A percentile compares a stretch with the other conserved stretches of the same genome.
phyloP scores from a whole-genome alignment of 2,797 vertebrate genomes.

The Notamacropus eugenii region DNA sequence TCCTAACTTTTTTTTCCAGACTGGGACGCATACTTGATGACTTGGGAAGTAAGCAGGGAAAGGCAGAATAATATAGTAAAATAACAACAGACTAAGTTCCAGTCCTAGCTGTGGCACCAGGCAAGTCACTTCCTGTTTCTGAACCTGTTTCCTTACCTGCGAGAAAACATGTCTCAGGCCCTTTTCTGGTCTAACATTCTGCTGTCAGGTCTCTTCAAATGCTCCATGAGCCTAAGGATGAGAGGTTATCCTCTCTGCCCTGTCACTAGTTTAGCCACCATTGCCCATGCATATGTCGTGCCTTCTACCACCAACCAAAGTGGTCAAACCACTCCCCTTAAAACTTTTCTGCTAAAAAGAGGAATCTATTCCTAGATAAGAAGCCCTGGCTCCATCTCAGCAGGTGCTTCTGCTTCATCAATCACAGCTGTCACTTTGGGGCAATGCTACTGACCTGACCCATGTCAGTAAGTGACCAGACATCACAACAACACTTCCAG shows the following conservation, averaged over 20 bases:
- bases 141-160: not conserved
- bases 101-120: not conserved
- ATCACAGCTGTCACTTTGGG: not conserved
- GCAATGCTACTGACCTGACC: not conserved
- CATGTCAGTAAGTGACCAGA: not conserved
- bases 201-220: not conserved
- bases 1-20: not conserved
- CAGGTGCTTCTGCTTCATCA: constrained; percentile 5
- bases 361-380: not conserved
- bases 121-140: not conserved
- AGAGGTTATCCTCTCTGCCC: not conserved
- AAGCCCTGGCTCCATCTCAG: not conserved
- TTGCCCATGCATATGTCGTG: not conserved
- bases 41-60: not conserved
- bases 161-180: not conserved
- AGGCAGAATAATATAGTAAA: not conserved
- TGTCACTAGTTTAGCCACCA: not conserved
- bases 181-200: not conserved
- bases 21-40: not conserved
- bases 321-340: not conserved
- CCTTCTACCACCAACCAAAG: not conserved
- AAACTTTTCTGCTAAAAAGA: not conserved
- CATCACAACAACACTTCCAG: not conserved
- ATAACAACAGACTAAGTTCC: not conserved
- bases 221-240: not conserved